A percentile compares a stretch with the other conserved stretches of the same genome.
Evolutionary conservation across 1,140 invertebrate species (phyloP).

Genomic region (Drosophila truncata): DNA sequence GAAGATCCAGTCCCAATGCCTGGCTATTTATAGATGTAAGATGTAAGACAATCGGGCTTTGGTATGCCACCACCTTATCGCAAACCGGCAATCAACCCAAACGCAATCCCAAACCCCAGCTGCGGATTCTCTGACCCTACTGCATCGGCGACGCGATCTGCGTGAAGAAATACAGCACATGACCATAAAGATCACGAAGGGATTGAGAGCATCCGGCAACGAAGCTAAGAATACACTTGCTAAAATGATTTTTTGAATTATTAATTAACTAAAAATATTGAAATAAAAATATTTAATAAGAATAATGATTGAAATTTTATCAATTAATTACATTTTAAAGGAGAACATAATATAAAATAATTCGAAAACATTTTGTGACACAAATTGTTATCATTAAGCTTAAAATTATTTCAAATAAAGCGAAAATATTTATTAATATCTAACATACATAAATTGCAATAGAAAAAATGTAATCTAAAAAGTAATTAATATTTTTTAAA

Average conservation of each 20-base stretch:
- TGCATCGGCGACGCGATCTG: conserved; percentile 70
- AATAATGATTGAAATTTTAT: not conserved
- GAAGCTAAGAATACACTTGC: conserved; percentile 8
- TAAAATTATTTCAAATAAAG: not conserved
- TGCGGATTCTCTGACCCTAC: conserved; percentile 40
- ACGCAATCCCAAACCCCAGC: conserved; percentile 25
- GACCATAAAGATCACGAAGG: conserved; percentile 71
- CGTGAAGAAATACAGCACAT: conserved; percentile 75
- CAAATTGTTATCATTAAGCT: no score
- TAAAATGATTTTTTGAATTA: not conserved
- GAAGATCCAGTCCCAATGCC: conserved; percentile 8
- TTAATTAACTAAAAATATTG: not conserved
- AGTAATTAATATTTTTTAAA: not conserved
- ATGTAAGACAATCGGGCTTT: conserved; percentile 71
- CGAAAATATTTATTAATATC: not conserved
- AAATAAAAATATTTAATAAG: not conserved
- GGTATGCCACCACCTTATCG: conserved; percentile 77
- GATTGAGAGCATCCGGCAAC: conserved; percentile 30
- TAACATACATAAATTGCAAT: not conserved
- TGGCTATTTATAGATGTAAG: conserved; percentile 77
- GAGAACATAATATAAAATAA: not conserved
- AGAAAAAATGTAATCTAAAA: not conserved
- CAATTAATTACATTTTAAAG: not conserved
- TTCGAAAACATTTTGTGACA: not conserved
- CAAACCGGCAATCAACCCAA: conserved; percentile 64